Evolutionary conservation across 2,888 invertebrate species (phyloP).

Genomic region (Cremastinae sp.): DNA sequence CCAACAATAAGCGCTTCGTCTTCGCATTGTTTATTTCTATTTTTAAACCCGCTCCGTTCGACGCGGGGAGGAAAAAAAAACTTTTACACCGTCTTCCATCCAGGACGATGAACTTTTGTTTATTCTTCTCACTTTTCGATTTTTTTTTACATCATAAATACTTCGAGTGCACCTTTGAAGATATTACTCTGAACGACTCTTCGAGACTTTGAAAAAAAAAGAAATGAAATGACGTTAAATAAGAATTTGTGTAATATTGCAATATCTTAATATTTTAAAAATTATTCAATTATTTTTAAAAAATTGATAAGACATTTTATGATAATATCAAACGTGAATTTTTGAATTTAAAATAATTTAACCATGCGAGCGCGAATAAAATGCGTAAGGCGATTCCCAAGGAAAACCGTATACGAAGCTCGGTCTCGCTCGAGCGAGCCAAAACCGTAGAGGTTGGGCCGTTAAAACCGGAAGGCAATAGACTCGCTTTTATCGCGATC

Average conservation of each 20-base stretch:
- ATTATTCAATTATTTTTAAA: too few relatives aligned
- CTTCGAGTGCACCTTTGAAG: too few relatives aligned
- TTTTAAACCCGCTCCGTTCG: neutral
- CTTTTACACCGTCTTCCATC: conserved; percentile 1
- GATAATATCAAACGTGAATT: too few relatives aligned
- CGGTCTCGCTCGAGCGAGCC: conserved; percentile 35
- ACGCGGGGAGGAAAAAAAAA: neutral
- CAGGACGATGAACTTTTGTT: too few relatives aligned
- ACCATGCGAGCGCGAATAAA: neutral
- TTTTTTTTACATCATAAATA: too few relatives aligned
- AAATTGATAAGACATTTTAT: too few relatives aligned
- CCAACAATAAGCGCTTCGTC: conserved; percentile 6
- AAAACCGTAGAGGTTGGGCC: conserved; percentile 62
- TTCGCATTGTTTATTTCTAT: conserved; percentile 3
- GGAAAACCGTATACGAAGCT: neutral
- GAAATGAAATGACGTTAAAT: too few relatives aligned
- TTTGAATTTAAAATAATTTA: neutral
- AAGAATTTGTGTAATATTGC: too few relatives aligned
- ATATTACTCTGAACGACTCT: too few relatives aligned
- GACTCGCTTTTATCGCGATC: conserved; percentile 67
- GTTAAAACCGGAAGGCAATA: conserved; percentile 68
- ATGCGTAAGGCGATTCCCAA: neutral
- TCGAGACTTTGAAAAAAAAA: too few relatives aligned
- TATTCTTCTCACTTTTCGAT: too few relatives aligned
- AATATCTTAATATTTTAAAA: too few relatives aligned